These are phyloP conservation scores for Orchesella flavescens DNA, from an alignment of 2,888 invertebrate genomes.

Conservation along the genomic window DNA sequence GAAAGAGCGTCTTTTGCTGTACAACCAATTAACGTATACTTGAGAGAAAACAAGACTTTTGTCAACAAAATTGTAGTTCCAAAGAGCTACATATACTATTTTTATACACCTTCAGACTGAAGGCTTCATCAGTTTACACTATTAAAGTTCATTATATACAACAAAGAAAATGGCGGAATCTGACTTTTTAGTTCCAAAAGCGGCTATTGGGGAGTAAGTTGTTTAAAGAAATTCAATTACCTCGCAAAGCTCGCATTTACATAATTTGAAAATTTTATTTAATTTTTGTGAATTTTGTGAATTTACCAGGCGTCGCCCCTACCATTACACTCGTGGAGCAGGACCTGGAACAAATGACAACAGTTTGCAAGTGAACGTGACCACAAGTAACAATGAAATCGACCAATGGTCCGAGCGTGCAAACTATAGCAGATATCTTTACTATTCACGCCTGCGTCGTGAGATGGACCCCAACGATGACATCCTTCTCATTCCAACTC, in stretches of 20 bases:
- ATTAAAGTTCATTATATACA: too few relatives aligned
- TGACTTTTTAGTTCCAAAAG: constrained; percentile 3
- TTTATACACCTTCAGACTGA: neutral
- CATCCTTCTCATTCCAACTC: constrained; percentile 67
- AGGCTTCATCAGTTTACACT: too few relatives aligned
- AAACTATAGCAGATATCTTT: constrained; percentile 67
- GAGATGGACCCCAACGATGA: constrained; percentile 62
- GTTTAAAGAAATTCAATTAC: neutral
- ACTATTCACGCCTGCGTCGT: constrained; percentile 66
- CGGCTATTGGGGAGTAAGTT: constrained; percentile 17
- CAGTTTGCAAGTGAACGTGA: constrained; percentile 35
- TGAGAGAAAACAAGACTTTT: too few relatives aligned
- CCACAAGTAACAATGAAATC: constrained; percentile 44
- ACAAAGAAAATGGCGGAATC: constrained; percentile 19
- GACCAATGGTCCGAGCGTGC: constrained; percentile 69
- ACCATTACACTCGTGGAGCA: constrained; percentile 61
- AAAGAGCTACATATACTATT: neutral
- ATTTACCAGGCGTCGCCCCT: constrained; percentile 49
- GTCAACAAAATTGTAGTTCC: too few relatives aligned
- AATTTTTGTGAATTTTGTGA: too few relatives aligned
- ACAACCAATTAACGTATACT: too few relatives aligned
- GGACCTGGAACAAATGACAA: constrained; percentile 28
- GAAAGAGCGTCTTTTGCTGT: too few relatives aligned
- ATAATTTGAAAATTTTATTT: too few relatives aligned
- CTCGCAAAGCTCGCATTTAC: neutral